Evolutionary conservation across 2,113 vertebrate genomes (phyloP), one percentile per base, ranked within the genome.

Genomic region (Varanus komodoensis): DNA sequence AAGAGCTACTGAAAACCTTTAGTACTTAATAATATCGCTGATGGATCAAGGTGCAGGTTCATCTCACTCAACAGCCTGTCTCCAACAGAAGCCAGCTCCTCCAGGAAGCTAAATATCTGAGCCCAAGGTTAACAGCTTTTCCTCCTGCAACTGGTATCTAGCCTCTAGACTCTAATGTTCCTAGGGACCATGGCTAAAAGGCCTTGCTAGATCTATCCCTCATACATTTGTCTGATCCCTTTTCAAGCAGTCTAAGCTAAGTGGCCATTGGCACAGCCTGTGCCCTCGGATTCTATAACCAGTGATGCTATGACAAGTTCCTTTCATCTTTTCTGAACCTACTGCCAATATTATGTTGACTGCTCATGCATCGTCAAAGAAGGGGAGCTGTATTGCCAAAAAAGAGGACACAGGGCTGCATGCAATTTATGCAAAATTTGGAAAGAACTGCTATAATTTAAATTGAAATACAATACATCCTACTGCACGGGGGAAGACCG

Each of bases 301-400:
- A 44, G 73, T 77, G 71, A 85, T 50, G 15, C 4, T 71, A 21
- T 50, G 67, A 8, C 48, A 21, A 21, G 8, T 12, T 44, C 34
- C 34, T 27, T 48, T 67, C 27, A 61, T 93, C 78, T 69, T 87
- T 68, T 89, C 81, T 92, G 87, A 94, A 87, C 89, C 91, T 94
- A 73, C 84, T 88, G 83, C 90, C 91, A 73, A 21, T 81, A 52
- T 82, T 61, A 61, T 54, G n/a, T 3, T 38, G 12, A 8, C 81
- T n/a, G 23, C 4, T 25, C 57, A 83, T 44, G 19, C 34, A 64
- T 67, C 57, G 52, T 83, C 57, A 34, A 64, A 67, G 23, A 54
- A 38, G 57, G 38, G n/a, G 21, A 61, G 57, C 57, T 61, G 57
- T 11, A 61, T 12, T 61, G 57, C 57, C 71, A 32, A 74, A 74